Evolutionary conservation across 2,113 vertebrate genomes (phyloP), one percentile per base, ranked within the genome.

Genomic region (Microtus richardsoni): DNA sequence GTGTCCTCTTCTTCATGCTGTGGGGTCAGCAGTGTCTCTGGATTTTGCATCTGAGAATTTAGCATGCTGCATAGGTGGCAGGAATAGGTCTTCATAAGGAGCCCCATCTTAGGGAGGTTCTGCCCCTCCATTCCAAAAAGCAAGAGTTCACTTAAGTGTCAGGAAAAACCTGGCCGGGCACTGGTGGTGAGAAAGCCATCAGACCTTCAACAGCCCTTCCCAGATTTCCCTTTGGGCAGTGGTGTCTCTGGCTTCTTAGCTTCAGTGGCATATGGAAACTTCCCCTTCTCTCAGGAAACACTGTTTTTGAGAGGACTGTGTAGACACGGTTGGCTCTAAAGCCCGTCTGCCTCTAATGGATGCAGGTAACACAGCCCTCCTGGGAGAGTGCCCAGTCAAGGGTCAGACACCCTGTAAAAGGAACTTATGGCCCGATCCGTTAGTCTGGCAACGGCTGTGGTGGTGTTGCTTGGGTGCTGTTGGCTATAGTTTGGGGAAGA

Each of bases 161-260:
- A 9, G 6, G 33, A 49, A 2, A 64, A 49, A 12, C 28, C 12
- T 19, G 22, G 24, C 12, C 2, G 14, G 78, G 9, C 0, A 0
- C 0, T 9, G 36, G 12, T 6, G 1, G 21, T 22, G 22, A 8
- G 24, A n/a, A 30, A 28, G 24, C 12, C 0, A 2, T 17, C 26
- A 7, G 74, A 17, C 9, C 2, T 0, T 8, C 2, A 1, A 3
- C 0, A 14, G 17, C n/a, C 36, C 14, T 26, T 36, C 3, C 5
- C 0, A 5, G 14, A 60, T 33, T 30, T 30, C 14, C 39, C 5
- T 2, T 2, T 9, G 44, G 62, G 47, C 7, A 0, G 14, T 0
- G 0, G 7, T 0, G 30, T 33, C 26, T 10, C 5, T 1, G 5
- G 10, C 47, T n/a, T n/a, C 33, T 54, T 17, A 0, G 28, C 13